These are phyloP conservation scores for Caenorhabditis tropicalis DNA, from an alignment of 1,140 invertebrate genomes.

Conservation along the genomic window DNA sequence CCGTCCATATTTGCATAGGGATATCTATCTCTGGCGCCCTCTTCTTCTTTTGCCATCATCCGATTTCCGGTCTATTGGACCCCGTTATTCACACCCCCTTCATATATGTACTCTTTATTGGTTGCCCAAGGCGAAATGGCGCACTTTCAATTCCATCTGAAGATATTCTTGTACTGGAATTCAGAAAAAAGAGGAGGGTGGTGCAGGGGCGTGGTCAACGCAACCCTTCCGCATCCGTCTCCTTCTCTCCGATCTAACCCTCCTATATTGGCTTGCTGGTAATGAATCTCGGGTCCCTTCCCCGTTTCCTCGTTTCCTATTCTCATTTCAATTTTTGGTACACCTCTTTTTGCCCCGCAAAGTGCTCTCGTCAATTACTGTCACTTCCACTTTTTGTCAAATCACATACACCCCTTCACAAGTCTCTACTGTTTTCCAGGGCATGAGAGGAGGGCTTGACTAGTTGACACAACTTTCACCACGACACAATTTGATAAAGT, in stretches of 20 bases:
- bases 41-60: not conserved
- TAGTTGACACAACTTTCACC: not conserved
- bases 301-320: slow-evolving; percentile 37
- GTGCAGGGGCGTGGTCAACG: slow-evolving; percentile 10
- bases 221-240: not conserved
- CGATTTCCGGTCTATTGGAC: slow-evolving; percentile 35
- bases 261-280: slow-evolving; percentile 25
- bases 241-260: not conserved
- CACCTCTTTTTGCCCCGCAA: not conserved
- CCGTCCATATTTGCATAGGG: slow-evolving; percentile 37
- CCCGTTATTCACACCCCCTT: slow-evolving; percentile 12
- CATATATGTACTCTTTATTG: slow-evolving; percentile 27
- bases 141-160: not conserved
- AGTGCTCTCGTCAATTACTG: slow-evolving; percentile 32
- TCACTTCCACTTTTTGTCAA: slow-evolving; percentile 42
- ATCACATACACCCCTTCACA: too few relatives aligned
- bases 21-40: slow-evolving; percentile 33
- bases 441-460: slow-evolving; percentile 38
- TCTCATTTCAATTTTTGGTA: slow-evolving; percentile 34
- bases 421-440: slow-evolving; percentile 25
- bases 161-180: not conserved
- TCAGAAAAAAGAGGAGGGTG: not conserved
- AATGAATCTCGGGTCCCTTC: slow-evolving; percentile 38
- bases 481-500: not conserved
- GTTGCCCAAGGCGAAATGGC: slow-evolving; percentile 9